Percentiles rank a stretch among this genome's conserved stretches.
These are phyloP conservation scores for Ceratotherium simum DNA, from an alignment of 2,113 vertebrate species.

Conservation along the genomic window DNA sequence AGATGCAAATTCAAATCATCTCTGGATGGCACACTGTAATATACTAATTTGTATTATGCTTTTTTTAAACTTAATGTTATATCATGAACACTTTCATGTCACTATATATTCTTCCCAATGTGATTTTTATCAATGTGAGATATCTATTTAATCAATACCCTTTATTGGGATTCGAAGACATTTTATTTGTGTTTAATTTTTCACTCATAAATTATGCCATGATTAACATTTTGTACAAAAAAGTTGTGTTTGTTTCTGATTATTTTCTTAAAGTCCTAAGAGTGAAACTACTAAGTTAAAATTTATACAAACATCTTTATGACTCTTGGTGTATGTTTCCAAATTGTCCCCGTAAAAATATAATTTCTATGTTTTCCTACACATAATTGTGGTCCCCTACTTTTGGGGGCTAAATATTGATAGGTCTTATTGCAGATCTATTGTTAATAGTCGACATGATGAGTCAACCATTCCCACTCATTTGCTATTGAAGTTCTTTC, in stretches of 20 bases:
- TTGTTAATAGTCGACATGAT: background rate
- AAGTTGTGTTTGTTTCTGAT: background rate
- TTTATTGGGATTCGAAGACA: background rate
- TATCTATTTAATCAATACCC: background rate
- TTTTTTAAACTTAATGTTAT: background rate
- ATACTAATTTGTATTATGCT: background rate
- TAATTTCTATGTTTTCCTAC: background rate
- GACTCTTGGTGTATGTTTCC: background rate
- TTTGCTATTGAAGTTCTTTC: background rate
- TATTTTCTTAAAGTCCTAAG: background rate
- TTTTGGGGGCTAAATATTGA: background rate
- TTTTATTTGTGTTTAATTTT: slow-evolving; percentile 17
- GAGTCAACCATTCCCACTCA: background rate
- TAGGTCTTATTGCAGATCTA: background rate
- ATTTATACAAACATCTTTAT: background rate
- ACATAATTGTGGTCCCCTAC: background rate
- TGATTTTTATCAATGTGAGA: background rate
- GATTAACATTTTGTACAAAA: background rate
- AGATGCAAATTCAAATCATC: background rate
- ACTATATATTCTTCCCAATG: background rate
- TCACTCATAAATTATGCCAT: background rate
- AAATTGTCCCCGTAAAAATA: background rate
- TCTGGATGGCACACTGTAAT: background rate
- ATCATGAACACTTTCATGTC: background rate
- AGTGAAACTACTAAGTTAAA: background rate